Conservation (phyloP, 2,888 invertebrate genomes). For the Macrosiphum euphorbiae region DNA sequence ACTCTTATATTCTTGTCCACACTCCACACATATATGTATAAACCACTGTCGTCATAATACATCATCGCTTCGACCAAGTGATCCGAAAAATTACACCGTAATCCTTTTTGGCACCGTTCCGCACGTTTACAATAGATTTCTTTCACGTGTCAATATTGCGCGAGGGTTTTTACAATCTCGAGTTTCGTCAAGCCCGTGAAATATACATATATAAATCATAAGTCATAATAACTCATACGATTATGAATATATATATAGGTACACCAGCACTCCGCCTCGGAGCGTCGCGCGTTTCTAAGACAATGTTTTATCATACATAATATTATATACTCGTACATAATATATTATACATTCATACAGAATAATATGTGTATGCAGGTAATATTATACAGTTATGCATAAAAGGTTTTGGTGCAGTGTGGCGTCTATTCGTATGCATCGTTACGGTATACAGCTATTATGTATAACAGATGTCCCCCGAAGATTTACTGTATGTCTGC, state of each 20-base stretch:
- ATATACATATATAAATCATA: neutral
- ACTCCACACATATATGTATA: neutral
- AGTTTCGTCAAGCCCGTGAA: neutral
- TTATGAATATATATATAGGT: neutral
- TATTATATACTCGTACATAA: neutral
- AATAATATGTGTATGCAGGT: neutral
- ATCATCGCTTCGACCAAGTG: conserved; percentile 15
- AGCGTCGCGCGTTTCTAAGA: neutral
- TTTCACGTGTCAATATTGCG: neutral
- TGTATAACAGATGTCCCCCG: neutral
- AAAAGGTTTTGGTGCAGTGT: neutral
- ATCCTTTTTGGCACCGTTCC: conserved; percentile 43
- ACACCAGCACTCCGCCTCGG: neutral
- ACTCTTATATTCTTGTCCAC: neutral
- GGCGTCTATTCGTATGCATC: neutral
- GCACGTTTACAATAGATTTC: conserved; percentile 18
- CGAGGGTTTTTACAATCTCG: neutral
- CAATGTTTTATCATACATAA: neutral
- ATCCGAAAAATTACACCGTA: neutral
- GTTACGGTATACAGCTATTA: neutral
- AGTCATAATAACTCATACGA: neutral
- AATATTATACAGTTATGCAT: neutral
- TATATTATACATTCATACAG: neutral
- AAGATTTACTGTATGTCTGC: neutral
- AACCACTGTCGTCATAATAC: neutral